These are phyloP conservation scores for Brachymystax lenok DNA, from an alignment of 2,797 vertebrate genomes.

Conservation along the genomic window DNA sequence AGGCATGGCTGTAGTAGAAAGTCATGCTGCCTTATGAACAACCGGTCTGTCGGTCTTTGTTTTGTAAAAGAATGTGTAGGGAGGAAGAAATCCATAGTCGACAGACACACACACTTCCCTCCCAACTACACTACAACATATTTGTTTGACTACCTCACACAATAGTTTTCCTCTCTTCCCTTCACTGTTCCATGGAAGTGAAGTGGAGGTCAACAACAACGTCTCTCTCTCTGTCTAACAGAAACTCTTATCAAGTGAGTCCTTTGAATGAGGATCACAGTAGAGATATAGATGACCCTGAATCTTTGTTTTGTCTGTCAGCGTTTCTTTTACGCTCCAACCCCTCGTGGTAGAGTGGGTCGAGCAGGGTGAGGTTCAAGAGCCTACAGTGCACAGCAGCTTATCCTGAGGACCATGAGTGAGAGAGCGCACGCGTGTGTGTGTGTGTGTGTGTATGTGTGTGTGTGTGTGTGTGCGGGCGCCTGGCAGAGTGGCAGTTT, in stretches of 20 bases:
- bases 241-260: conserved; percentile 12
- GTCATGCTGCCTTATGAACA: background rate
- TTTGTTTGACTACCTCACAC: background rate
- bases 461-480: too few species aligned
- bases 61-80: background rate
- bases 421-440: background rate
- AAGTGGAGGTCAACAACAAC: conserved; percentile 8
- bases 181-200: conserved; percentile 4
- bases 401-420: conserved; percentile 35
- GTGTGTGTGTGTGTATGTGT: too few species aligned
- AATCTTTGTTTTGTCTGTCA: conserved; percentile 30
- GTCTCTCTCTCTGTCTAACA: background rate
- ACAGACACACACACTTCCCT: background rate
- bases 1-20: background rate
- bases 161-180: conserved; percentile 6
- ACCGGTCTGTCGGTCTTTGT: background rate
- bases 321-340: conserved; percentile 24
- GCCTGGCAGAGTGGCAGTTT: conserved; percentile 6
- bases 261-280: conserved; percentile 24
- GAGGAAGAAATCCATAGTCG: background rate
- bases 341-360: conserved; percentile 34
- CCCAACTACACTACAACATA: background rate
- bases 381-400: conserved; percentile 38
- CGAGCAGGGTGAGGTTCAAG: conserved; percentile 42
- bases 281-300: conserved; percentile 25